phyloP scores from a whole-genome alignment of 2,888 invertebrate species.

The Orgyia antiqua region DNA sequence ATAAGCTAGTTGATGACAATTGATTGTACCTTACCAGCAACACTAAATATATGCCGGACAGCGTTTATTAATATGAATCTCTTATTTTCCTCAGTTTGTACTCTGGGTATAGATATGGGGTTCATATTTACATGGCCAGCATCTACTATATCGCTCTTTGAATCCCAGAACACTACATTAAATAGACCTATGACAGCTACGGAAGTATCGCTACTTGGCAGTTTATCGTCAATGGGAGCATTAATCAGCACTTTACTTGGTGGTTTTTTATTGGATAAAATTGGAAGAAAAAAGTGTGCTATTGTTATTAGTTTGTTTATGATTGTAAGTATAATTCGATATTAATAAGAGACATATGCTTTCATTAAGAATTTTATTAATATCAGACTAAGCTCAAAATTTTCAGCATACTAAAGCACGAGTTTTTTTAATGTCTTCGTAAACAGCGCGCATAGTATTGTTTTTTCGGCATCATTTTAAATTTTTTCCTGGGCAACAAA shows the following conservation, averaged over 20 bases:
- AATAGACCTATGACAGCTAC: conserved; percentile 38
- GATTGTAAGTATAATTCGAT: conserved; percentile 38
- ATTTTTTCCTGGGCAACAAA: no score
- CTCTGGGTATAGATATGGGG: conserved; percentile 27
- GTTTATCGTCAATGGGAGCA: conserved; percentile 46
- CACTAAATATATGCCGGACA: no score
- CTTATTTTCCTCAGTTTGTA: conserved; percentile 4
- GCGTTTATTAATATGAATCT: background rate
- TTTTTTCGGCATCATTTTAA: no score
- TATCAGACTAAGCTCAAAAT: no score
- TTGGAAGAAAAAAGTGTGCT: conserved; percentile 41
- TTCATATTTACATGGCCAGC: conserved; percentile 54
- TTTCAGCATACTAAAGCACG: no score
- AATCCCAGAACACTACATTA: conserved; percentile 38
- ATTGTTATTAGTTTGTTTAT: conserved; percentile 27
- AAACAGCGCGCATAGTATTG: no score
- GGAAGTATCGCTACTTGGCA: conserved; percentile 44
- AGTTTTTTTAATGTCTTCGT: no score
- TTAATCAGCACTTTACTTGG: conserved; percentile 37
- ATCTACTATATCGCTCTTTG: conserved; percentile 41
- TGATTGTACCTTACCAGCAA: no score
- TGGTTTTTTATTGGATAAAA: conserved; percentile 35
- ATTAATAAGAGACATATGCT: no score
- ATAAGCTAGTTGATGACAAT: no score
- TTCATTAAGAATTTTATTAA: no score